Percentiles rank a stretch among this genome's conserved stretches.
phyloP scores from a whole-genome alignment of 1,140 invertebrate species.

The Rhagoletis pomonella region DNA sequence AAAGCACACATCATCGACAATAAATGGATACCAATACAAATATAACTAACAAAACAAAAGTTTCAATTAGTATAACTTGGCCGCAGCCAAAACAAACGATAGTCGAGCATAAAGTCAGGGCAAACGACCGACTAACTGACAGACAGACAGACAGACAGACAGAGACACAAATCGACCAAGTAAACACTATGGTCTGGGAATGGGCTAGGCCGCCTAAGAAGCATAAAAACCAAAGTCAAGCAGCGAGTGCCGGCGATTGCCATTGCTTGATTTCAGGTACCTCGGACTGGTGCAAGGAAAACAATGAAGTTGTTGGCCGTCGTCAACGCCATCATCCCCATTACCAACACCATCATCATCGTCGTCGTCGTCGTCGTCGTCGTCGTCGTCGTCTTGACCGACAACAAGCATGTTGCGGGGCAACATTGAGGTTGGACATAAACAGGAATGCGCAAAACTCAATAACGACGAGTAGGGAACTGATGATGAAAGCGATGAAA shows the following conservation, averaged over 20 bases:
- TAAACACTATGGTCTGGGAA: background rate
- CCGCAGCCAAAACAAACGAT: slow-evolving; percentile 1
- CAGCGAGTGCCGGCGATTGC: background rate
- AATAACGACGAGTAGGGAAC: background rate
- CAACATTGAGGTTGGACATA: too few species aligned
- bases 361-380: too few species aligned
- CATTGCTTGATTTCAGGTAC: background rate
- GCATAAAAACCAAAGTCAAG: background rate
- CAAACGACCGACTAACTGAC: background rate
- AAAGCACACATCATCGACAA: background rate
- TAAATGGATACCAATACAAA: background rate
- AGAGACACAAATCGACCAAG: background rate
- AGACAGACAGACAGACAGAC: background rate
- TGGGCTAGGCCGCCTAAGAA: background rate
- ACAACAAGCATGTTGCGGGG: background rate
- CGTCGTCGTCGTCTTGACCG: background rate
- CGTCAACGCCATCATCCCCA: too few species aligned
- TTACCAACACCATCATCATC: too few species aligned
- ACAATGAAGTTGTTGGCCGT: background rate
- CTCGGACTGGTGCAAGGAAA: background rate
- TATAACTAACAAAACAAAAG: background rate
- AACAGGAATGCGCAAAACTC: background rate
- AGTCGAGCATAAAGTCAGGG: background rate
- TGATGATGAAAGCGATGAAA: background rate
- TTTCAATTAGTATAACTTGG: background rate